Evolutionary conservation across 30 jellyfish, hydroid and myxozoan genomes (phyloP).

Genomic region (Clytia hemisphaerica): DNA sequence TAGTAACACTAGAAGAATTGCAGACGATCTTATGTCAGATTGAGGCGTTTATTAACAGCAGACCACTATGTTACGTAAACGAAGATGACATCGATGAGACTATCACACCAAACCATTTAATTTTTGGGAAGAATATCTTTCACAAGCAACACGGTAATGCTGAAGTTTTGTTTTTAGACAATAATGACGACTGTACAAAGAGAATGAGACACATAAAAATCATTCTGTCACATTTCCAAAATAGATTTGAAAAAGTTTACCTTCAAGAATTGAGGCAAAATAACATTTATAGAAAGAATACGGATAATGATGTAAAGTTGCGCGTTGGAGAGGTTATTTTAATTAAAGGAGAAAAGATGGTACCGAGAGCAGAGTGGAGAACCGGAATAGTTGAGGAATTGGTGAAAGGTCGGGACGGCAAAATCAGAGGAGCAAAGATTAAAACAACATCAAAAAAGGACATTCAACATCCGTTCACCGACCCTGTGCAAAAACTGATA

Average conservation of each 20-base stretch:
- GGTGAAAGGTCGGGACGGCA: not conserved
- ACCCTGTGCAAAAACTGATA: constrained; percentile 10
- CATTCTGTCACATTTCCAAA: not conserved
- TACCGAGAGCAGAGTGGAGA: constrained; percentile 16
- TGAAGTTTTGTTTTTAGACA: not conserved
- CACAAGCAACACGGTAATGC: not conserved
- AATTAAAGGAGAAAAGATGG: not conserved
- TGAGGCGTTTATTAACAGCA: constrained; percentile 5
- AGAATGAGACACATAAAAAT: not conserved
- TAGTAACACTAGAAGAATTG: constrained; percentile 18
- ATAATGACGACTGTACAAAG: not conserved
- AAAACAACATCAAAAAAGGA: too few relatives aligned
- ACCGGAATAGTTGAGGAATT: constrained; percentile 16
- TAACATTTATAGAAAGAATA: not conserved
- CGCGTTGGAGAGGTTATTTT: constrained; percentile 1
- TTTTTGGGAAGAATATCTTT: not conserved
- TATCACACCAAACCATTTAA: constrained; percentile 17
- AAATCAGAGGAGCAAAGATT: constrained; percentile 7
- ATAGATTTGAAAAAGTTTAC: not conserved
- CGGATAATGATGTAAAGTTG: not conserved
- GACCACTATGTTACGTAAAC: constrained; percentile 33
- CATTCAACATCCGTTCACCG: too few relatives aligned
- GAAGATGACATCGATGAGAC: constrained; percentile 18
- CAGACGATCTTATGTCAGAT: constrained; percentile 19
- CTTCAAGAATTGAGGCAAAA: constrained; percentile 1